Evolutionary conservation across 1,140 invertebrate genomes (phyloP).

Genomic region (Drosophila burlai): DNA sequence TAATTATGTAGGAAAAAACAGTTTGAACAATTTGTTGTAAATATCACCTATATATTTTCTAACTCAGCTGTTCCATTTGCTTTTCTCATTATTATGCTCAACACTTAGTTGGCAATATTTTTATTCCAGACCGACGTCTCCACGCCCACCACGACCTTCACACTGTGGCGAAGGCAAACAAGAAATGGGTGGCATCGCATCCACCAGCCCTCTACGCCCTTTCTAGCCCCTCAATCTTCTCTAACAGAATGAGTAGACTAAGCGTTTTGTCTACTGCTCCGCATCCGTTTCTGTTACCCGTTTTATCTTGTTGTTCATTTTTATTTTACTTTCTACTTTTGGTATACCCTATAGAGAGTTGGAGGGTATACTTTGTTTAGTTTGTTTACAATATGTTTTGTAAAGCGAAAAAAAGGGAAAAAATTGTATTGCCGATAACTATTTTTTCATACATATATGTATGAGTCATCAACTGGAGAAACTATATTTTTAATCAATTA

Average conservation of each 20-base stretch:
- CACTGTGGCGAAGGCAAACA: conserved; percentile 59
- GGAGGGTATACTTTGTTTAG: not conserved
- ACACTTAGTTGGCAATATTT: conserved; percentile 73
- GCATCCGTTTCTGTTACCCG: conserved; percentile 28
- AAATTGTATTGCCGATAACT: not conserved
- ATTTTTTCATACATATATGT: not conserved
- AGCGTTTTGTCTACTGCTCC: conserved; percentile 60
- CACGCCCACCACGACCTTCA: conserved; percentile 69
- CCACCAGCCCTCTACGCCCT: conserved; percentile 1
- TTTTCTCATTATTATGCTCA: conserved; percentile 76
- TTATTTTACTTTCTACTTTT: conserved; percentile 34
- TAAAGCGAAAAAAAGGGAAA: not conserved
- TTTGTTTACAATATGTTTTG: fast-evolving
- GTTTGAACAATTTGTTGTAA: too few species aligned
- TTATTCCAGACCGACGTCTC: conserved; percentile 39
- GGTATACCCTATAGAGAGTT: not conserved
- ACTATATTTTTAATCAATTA: not conserved
- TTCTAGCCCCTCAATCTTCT: conserved; percentile 19
- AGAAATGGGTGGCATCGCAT: conserved; percentile 35
- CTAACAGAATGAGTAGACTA: conserved; percentile 58
- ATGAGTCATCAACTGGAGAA: not conserved
- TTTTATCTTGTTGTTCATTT: conserved; percentile 59
- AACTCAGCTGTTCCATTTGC: conserved; percentile 16
- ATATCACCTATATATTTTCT: not conserved
- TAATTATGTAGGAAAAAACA: too few species aligned